These are phyloP conservation scores for Sturmia bella DNA, from an alignment of 2,888 invertebrate genomes.

Conservation along the genomic window DNA sequence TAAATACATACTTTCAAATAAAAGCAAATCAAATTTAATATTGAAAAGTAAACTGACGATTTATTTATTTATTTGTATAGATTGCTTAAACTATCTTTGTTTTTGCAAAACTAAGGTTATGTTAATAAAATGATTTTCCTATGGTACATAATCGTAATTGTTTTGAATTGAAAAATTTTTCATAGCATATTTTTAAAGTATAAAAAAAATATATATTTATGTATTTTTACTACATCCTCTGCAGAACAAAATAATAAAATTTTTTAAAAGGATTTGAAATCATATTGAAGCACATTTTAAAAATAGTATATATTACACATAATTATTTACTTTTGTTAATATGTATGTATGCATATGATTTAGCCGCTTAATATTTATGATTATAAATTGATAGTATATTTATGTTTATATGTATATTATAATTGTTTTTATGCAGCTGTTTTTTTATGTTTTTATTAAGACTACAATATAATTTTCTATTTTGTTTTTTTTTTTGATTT, in stretches of 20 bases:
- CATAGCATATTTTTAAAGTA: constrained; percentile 3
- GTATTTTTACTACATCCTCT: constrained; percentile 24
- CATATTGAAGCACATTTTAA: constrained; percentile 10
- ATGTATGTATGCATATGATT: background rate
- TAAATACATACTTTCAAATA: background rate
- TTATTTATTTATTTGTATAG: constrained; percentile 17
- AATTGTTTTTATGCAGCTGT: background rate
- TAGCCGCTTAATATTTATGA: constrained; percentile 26
- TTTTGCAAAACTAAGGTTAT: background rate
- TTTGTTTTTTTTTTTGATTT: too few species aligned
- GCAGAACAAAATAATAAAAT: constrained; percentile 21
- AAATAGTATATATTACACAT: constrained; percentile 21
- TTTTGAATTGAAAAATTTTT: constrained; percentile 11
- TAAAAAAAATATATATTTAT: constrained; percentile 28
- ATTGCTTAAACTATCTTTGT: background rate
- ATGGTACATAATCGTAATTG: background rate
- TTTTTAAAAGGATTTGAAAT: constrained; percentile 12
- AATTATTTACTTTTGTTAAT: constrained; percentile 3
- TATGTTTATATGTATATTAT: constrained; percentile 4
- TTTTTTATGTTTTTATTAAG: constrained; percentile 48
- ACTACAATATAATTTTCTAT: constrained; percentile 42
- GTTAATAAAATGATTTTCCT: constrained; percentile 9
- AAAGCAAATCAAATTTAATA: background rate
- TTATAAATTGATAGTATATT: constrained; percentile 36
- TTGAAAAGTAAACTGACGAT: constrained; percentile 8